These are phyloP conservation scores for Petrocephalus schoutedeni DNA, from an alignment of 2,797 vertebrate species.

Conservation along the genomic window DNA sequence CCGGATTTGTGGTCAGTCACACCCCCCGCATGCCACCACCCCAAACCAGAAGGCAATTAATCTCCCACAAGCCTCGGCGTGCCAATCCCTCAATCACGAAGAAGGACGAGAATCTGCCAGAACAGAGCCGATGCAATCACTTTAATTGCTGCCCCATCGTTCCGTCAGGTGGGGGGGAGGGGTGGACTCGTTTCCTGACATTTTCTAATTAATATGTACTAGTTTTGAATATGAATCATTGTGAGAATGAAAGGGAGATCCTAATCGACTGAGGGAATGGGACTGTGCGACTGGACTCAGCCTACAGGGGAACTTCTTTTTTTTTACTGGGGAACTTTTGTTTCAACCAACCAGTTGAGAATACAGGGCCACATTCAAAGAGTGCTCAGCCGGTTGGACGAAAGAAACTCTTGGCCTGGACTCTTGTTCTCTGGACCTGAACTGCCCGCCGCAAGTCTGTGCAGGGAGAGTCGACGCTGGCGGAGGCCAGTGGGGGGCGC, in stretches of 20 bases:
- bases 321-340: too few relatives aligned
- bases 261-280: background rate
- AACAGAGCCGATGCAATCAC: constrained; percentile 6
- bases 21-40: background rate
- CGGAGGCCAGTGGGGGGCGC: background rate
- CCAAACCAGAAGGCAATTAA: background rate
- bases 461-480: background rate
- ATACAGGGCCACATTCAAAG: background rate
- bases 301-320: background rate
- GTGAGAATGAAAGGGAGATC: background rate
- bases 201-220: constrained; percentile 20
- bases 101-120: background rate
- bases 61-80: background rate
- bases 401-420: background rate
- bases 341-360: too few relatives aligned
- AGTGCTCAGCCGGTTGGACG: background rate
- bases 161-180: background rate
- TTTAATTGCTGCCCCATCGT: background rate
- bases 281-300: background rate
- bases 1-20: constrained; percentile 3
- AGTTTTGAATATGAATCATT: constrained; percentile 18
- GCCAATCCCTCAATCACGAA: background rate
- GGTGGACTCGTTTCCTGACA: background rate
- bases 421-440: background rate
- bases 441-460: background rate